These are phyloP conservation scores for Polyommatus iphigenia DNA, from an alignment of 2,888 invertebrate genomes.

Conservation along the genomic window DNA sequence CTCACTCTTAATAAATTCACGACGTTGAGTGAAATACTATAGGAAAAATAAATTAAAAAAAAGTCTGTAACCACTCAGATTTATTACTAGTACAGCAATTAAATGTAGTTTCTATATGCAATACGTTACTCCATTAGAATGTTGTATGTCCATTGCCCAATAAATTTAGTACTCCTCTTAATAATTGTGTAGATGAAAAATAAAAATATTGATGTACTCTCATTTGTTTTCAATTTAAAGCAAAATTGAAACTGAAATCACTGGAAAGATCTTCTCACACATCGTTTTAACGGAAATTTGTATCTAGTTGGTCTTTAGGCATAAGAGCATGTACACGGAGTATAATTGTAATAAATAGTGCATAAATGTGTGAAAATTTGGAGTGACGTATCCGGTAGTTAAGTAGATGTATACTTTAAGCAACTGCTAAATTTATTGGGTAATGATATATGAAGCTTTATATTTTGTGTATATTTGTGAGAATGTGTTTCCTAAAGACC, in stretches of 20 bases:
- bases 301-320: slow-evolving; percentile 76
- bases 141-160: slow-evolving; percentile 65
- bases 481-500: slow-evolving; percentile 75
- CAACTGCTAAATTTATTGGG: slow-evolving; percentile 79
- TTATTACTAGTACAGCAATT: not conserved
- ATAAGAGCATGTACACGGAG: slow-evolving; percentile 55
- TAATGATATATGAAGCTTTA: slow-evolving; percentile 59
- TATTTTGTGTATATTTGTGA: slow-evolving; percentile 51
- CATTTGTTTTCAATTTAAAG: slow-evolving; percentile 68
- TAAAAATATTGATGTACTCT: slow-evolving; percentile 47
- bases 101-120: not conserved
- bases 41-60: not conserved
- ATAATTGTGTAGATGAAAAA: slow-evolving; percentile 60
- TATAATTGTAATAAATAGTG: slow-evolving; percentile 16
- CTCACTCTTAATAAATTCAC: not conserved
- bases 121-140: slow-evolving; percentile 62
- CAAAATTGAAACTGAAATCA: slow-evolving; percentile 74
- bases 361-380: slow-evolving; percentile 46
- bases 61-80: not conserved
- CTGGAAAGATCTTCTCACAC: slow-evolving; percentile 69
- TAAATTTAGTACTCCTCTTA: slow-evolving; percentile 75
- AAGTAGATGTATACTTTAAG: slow-evolving; percentile 58
- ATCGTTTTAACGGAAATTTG: slow-evolving; percentile 53
- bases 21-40: not conserved
- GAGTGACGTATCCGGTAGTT: slow-evolving; percentile 57